Evolutionary conservation across 2,797 vertebrate species (phyloP).

Genomic region (Knipowitschia caucasica): DNA sequence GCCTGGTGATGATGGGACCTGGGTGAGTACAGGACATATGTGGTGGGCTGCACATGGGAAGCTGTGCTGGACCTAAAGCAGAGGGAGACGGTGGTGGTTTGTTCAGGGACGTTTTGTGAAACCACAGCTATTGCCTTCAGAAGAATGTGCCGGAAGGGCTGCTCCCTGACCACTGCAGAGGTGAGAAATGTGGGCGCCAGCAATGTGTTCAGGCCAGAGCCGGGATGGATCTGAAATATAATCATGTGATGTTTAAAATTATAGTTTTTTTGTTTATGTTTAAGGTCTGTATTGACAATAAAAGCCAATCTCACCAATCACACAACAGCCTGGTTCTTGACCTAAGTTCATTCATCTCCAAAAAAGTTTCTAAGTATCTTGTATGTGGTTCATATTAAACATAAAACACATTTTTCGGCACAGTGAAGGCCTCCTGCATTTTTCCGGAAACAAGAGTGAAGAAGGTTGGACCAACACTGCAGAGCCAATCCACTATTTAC

Average conservation of each 20-base stretch:
- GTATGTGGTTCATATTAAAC: too few species aligned
- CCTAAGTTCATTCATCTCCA: too few species aligned
- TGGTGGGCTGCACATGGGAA: constrained; percentile 29
- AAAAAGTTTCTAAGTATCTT: too few species aligned
- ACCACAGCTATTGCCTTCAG: constrained; percentile 74
- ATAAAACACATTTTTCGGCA: too few species aligned
- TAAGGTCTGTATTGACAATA: too few species aligned
- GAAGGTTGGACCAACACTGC: too few species aligned
- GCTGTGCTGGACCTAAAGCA: constrained; percentile 24
- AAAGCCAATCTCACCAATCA: too few species aligned
- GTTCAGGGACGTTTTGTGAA: constrained; percentile 65
- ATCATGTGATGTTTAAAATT: background rate
- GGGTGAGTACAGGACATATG: constrained; percentile 22
- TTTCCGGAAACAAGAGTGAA: too few species aligned
- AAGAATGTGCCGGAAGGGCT: constrained; percentile 75
- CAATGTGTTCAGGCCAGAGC: constrained; percentile 19
- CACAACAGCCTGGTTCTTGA: too few species aligned
- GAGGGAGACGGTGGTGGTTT: constrained; percentile 60
- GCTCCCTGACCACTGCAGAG: constrained; percentile 66
- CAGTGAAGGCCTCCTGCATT: too few species aligned
- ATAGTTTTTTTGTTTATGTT: background rate
- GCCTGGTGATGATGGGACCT: too few species aligned
- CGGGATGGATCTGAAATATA: background rate
- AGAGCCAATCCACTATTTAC: too few species aligned
- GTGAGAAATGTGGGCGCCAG: constrained; percentile 65